Evolutionary conservation across 2,113 vertebrate species (phyloP), one percentile per base, ranked within the genome.

Genomic region (Vulpes vulpes): DNA sequence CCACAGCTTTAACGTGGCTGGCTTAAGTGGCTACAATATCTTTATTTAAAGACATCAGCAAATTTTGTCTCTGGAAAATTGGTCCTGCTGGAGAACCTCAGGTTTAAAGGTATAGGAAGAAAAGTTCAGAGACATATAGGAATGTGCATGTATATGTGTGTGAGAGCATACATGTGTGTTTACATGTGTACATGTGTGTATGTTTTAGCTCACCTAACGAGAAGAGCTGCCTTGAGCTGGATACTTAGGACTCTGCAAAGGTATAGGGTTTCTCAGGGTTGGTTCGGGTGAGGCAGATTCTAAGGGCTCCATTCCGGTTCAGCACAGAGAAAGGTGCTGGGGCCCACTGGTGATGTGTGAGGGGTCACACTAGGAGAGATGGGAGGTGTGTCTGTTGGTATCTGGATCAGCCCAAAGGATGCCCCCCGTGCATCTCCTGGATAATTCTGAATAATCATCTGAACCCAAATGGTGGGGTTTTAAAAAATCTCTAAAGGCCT

Each of bases 181-280:
- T 20, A 32, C 27, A 1, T 2, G 0, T 32, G 35, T 51, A 14
- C 38, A 8, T 11, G 10, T n/a, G 27, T 19, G 25, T 2, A 7
- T 51, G 25, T 20, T 53, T 73, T 11, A 60, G 43, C 14, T 25
- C 32, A 49, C 69, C 55, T 59, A 84, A 94, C 35, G 82, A 92
- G 16, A 55, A 80, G 69, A 30, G 11, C 86, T 90, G 65, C 65
- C 60, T 71, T 53, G 49, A 81, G 53, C 62, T 82, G 38, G 9
- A 35, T 6, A 25, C 35, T 60, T 49, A 35, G 60, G 43, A 30
- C 23, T 60, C 79, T 16, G 8, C 25, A 62, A 59, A 97, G 51
- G 27, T 9, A 60, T 0, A 11, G 22, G 43, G n/a, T 30, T 93
- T 80, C 49, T 80, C 85, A 57, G 64, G 14, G 16, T 71, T 2